A percentile compares a stretch with the other conserved stretches of the same genome.
Conservation (phyloP, 2,888 invertebrate genomes). For the Ganaspis brasiliensis region DNA sequence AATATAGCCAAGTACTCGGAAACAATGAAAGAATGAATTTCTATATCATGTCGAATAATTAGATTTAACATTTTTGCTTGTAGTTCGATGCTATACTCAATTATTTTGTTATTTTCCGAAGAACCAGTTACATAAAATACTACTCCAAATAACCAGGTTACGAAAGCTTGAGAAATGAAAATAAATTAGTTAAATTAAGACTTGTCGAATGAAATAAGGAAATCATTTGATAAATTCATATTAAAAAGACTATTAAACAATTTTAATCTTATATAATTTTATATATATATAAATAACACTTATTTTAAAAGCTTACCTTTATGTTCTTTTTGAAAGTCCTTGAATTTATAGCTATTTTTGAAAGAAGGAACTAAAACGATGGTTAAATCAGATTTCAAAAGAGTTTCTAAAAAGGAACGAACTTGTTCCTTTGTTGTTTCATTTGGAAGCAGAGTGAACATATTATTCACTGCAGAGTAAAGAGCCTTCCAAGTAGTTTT, state of each 20-base stretch:
- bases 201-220: neutral
- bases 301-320: no score
- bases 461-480: slow-evolving; percentile 83
- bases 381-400: slow-evolving; percentile 69
- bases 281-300: no score
- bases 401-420: slow-evolving; percentile 84
- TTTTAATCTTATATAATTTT: no score
- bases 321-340: slow-evolving; percentile 67
- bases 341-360: slow-evolving; percentile 56
- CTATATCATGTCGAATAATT: slow-evolving; percentile 69
- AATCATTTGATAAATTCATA: no score
- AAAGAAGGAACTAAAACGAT: slow-evolving; percentile 73
- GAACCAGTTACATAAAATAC: slow-evolving; percentile 85
- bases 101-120: slow-evolving; percentile 68
- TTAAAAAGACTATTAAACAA: no score
- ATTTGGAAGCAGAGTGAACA: slow-evolving; percentile 83
- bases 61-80: slow-evolving; percentile 75
- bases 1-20: slow-evolving; percentile 70
- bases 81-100: slow-evolving; percentile 70
- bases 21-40: slow-evolving; percentile 70
- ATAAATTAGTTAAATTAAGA: neutral
- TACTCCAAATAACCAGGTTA: slow-evolving; percentile 86
- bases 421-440: slow-evolving; percentile 82
- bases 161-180: slow-evolving; percentile 82
- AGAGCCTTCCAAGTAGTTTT: slow-evolving; percentile 84